Conservation (phyloP, 2,888 invertebrate species). For the Erebia epiphron region DNA sequence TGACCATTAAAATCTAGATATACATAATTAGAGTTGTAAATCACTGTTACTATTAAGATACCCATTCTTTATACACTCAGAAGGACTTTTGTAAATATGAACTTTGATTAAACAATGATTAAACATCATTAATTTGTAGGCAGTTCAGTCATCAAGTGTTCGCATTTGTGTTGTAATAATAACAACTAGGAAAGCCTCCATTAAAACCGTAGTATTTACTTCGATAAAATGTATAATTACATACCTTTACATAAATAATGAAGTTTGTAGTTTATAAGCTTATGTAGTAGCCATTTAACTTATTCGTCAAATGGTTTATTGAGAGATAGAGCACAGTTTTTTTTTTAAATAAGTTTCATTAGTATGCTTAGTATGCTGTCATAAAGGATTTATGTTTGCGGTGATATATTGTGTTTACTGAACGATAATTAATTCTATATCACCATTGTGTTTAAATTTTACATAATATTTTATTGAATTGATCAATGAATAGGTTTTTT, state of each 20-base stretch:
- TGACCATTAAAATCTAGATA: no score
- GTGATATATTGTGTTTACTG: not conserved
- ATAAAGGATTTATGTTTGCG: not conserved
- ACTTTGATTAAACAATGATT: not conserved
- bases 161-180: not conserved
- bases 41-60: not conserved
- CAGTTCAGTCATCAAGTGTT: conserved; percentile 9
- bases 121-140: conserved; percentile 9
- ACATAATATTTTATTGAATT: not conserved
- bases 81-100: not conserved
- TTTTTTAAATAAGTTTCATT: conserved; percentile 1
- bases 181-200: conserved; percentile 11
- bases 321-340: conserved; percentile 1
- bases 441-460: not conserved
- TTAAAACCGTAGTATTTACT: conserved; percentile 8
- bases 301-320: conserved; percentile 11
- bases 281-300: not conserved
- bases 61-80: not conserved
- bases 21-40: not conserved
- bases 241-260: conserved; percentile 15
- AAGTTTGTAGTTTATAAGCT: conserved; percentile 3
- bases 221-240: conserved; percentile 10
- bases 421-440: not conserved
- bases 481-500: no score
- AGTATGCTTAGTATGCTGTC: not conserved